phyloP scores from a whole-genome alignment of 2,113 vertebrate species.

The Hippolais icterina region DNA sequence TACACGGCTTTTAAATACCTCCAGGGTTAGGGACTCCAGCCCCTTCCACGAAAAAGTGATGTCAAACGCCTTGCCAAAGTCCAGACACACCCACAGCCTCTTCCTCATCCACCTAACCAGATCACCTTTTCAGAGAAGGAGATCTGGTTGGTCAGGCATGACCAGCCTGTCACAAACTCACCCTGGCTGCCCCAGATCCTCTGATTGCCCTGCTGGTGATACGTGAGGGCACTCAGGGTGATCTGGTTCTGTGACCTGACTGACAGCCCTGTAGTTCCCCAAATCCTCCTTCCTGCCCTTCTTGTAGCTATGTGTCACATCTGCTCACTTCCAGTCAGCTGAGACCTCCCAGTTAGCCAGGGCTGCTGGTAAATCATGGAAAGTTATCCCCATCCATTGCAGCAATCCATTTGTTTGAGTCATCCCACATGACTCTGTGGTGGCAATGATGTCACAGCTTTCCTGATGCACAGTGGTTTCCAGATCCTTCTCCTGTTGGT shows the following conservation, averaged over 20 bases:
- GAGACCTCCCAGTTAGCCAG: neutral
- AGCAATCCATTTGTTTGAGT: neutral
- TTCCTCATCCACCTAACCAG: neutral
- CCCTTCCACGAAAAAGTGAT: neutral
- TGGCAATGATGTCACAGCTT: neutral
- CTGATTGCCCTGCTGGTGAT: neutral
- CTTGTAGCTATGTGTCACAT: neutral
- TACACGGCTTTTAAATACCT: neutral
- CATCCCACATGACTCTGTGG: neutral
- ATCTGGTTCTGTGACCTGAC: neutral
- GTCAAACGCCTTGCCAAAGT: neutral
- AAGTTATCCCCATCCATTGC: neutral
- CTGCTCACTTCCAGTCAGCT: neutral
- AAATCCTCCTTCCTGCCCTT: neutral
- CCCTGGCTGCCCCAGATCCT: neutral
- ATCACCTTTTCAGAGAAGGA: neutral
- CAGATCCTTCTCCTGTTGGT: neutral
- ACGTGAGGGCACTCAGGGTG: neutral
- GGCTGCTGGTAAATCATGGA: neutral
- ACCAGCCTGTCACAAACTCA: neutral
- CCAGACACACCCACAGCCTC: neutral
- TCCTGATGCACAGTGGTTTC: neutral
- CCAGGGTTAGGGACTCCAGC: neutral
- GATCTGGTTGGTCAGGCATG: neutral
- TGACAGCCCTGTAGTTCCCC: neutral